phyloP scores from a whole-genome alignment of 2,113 vertebrate species.

The Puffinus mauretanicus region DNA sequence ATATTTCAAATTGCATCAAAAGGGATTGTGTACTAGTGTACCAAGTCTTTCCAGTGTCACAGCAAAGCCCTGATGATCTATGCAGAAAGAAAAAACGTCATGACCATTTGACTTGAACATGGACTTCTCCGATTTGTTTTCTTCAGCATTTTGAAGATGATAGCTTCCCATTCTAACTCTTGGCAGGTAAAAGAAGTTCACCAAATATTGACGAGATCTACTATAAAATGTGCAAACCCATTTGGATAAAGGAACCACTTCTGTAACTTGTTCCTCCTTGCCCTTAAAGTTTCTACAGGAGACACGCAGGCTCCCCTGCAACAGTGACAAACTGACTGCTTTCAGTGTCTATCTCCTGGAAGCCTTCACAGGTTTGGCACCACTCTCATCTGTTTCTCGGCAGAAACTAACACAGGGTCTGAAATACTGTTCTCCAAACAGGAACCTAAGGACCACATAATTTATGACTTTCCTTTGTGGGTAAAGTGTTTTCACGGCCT shows the following conservation, averaged over 20 bases:
- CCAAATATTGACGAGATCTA: background rate
- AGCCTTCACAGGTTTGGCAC: background rate
- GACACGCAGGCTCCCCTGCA: background rate
- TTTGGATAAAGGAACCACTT: background rate
- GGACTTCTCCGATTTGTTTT: background rate
- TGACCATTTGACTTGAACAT: background rate
- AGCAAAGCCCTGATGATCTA: background rate
- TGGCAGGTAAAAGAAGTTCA: background rate
- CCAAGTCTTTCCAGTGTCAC: background rate
- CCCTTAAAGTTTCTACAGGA: background rate
- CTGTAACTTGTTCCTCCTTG: background rate
- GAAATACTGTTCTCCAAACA: constrained; percentile 1
- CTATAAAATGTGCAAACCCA: background rate
- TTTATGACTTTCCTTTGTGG: constrained; percentile 3
- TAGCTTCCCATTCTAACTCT: background rate
- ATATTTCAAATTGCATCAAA: background rate
- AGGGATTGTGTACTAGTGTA: background rate
- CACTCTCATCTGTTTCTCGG: background rate
- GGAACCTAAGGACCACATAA: background rate
- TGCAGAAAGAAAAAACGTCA: background rate
- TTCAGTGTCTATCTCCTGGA: background rate
- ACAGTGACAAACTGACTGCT: background rate
- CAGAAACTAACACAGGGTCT: background rate
- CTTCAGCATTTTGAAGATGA: background rate
- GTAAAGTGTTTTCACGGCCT: background rate